A percentile compares a stretch with the other conserved stretches of the same genome.
Conservation (phyloP, 2,888 invertebrate species). For the Xestia rhomboidea region DNA sequence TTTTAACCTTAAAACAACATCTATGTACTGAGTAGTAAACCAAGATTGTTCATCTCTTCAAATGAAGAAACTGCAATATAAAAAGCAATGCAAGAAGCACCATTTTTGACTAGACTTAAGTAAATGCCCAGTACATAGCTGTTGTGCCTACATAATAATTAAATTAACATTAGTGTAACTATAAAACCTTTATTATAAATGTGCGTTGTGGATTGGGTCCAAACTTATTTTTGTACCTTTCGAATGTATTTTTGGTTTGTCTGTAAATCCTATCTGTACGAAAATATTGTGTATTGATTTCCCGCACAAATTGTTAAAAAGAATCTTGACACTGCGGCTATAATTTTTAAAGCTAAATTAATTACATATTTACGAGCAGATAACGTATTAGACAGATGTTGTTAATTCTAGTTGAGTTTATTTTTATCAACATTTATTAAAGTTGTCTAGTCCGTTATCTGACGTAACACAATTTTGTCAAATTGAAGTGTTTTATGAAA, state of each 20-base stretch:
- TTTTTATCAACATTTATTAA: background rate
- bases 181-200: conserved; percentile 40
- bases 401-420: background rate
- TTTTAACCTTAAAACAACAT: conserved; percentile 11
- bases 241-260: conserved; percentile 38
- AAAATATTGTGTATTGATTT: conserved; percentile 24
- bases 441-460: conserved; percentile 1
- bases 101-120: background rate
- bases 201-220: conserved; percentile 62
- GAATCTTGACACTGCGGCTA: conserved; percentile 48
- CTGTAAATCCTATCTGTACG: conserved; percentile 15
- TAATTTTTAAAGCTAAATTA: background rate
- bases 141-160: conserved; percentile 33
- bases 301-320: conserved; percentile 29
- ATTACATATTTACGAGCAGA: background rate
- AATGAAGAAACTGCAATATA: background rate
- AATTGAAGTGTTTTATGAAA: no score
- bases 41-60: background rate
- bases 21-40: conserved; percentile 25
- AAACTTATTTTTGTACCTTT: conserved; percentile 66
- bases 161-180: conserved; percentile 32
- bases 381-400: background rate
- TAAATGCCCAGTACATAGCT: conserved; percentile 26
- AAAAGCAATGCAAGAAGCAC: conserved; percentile 20
- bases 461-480: background rate